Conservation (phyloP, 2,888 invertebrate genomes). For the Spodoptera picta region DNA sequence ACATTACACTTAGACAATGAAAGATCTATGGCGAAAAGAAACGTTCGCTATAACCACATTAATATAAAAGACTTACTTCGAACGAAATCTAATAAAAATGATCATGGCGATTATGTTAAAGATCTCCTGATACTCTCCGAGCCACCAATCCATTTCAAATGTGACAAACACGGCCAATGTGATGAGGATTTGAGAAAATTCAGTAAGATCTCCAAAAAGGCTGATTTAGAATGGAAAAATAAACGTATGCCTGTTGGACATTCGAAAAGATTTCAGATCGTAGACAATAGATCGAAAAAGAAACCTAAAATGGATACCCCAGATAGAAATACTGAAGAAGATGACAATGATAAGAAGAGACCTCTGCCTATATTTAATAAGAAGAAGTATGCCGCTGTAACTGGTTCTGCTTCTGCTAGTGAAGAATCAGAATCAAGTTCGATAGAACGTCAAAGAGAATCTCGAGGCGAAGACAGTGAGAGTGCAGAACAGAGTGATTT, state of each 20-base stretch:
- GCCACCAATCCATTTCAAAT: not conserved
- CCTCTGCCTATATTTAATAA: too few relatives aligned
- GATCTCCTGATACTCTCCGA: constrained; percentile 24
- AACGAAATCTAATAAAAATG: not conserved
- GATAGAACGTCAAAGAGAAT: not conserved
- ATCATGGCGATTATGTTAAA: constrained; percentile 52
- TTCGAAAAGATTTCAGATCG: constrained; percentile 21
- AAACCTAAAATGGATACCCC: not conserved
- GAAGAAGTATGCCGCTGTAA: too few relatives aligned
- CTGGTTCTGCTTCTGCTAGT: too few relatives aligned
- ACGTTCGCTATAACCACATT: constrained; percentile 31
- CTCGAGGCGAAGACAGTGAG: too few relatives aligned
- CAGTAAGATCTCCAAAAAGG: not conserved
- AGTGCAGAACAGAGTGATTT: not conserved
- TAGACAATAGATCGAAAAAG: constrained; percentile 10
- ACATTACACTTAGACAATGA: constrained; percentile 13
- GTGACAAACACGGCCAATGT: constrained; percentile 4
- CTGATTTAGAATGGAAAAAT: not conserved
- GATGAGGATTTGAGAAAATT: not conserved
- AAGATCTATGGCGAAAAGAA: not conserved
- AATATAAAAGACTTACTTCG: constrained; percentile 46
- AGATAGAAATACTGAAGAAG: not conserved
- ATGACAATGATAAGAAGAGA: not conserved
- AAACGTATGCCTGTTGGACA: not conserved
- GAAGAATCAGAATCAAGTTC: not conserved